Base-by-base conservation (phyloP, 2,797 vertebrate genomes). In the Aldrovandia affinis region DNA sequence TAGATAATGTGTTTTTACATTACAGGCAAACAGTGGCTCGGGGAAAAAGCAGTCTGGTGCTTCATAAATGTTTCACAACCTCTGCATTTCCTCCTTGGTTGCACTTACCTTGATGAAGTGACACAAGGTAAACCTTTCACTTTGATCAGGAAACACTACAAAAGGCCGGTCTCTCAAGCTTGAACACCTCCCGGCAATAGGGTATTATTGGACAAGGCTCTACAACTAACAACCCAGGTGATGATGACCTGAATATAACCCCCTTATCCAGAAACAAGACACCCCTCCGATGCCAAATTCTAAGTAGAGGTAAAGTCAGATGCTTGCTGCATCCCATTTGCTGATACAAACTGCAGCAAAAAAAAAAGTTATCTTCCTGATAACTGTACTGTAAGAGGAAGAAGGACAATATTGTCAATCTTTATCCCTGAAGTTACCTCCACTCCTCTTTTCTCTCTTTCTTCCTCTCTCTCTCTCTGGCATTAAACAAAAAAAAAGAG, bases 401-500 rank as follows among this genome's bases (percentile, higher is more conserved):
- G 59, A 8, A 28, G 25, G n/a, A 63, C 28, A 28, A 63, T n/a
- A 63, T n/a, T 63, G 59, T 4, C 6, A 28, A 63, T 10, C 59
- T 28, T 57, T 63, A 28, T 47, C 18, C 25, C 30, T 78, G 15
- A 52, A 52, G 47, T 33, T 55, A 18, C 28, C 55, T 54, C 14
- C 28, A 57, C 36, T 42, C 80, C 78, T 83, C 73, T 63, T 33
- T 22, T 70, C 30, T 36, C 18, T 39, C 14, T 77, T 9, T 47
- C 10, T 77, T 42, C 22, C 9, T 44, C 10, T 9, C 3, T 39
- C 1, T 73, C 20, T 18, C 36, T 7, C 25, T 25, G 4, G 28
- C 36, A 33, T 85, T 78, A 1, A 36, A 54, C 73, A 12, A 52
- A 33, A 87, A 89, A 84, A 5, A n/a, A n/a, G 39, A 0, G 12